A percentile compares a stretch with the other conserved stretches of the same genome.
Evolutionary conservation across 2,888 invertebrate species (phyloP).

Genomic region (Acleris cristana): DNA sequence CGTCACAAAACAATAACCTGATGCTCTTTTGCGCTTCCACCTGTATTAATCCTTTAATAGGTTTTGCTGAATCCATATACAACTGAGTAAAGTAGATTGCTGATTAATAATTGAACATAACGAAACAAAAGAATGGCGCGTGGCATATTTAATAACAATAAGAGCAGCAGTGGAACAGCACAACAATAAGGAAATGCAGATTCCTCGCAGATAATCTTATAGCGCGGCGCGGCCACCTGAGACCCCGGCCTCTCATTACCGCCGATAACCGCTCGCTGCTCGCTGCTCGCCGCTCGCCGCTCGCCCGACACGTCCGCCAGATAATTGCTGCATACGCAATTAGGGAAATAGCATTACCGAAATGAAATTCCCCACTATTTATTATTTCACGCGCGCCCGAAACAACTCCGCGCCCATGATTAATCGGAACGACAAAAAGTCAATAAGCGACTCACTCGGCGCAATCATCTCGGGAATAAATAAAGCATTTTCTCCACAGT

Average conservation of each 20-base stretch:
- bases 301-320: slow-evolving; percentile 59
- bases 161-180: background rate
- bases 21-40: too few relatives aligned
- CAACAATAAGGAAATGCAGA: slow-evolving; percentile 23
- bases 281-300: slow-evolving; percentile 52
- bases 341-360: slow-evolving; percentile 63
- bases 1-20: too few relatives aligned
- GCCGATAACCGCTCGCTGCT: slow-evolving; percentile 54
- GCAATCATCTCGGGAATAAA: slow-evolving; percentile 45
- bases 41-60: too few relatives aligned
- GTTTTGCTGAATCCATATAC: too few relatives aligned
- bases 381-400: slow-evolving; percentile 43
- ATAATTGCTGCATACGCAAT: slow-evolving; percentile 71
- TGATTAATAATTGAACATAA: too few relatives aligned
- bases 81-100: too few relatives aligned
- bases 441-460: slow-evolving; percentile 59
- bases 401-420: slow-evolving; percentile 56
- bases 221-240: slow-evolving; percentile 24
- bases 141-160: slow-evolving; percentile 18
- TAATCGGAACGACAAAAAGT: slow-evolving; percentile 71
- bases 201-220: slow-evolving; percentile 7
- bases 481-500: slow-evolving; percentile 54
- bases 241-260: slow-evolving; percentile 54
- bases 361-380: slow-evolving; percentile 54
- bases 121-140: background rate